Conservation (phyloP, 2,797 vertebrate genomes). For the Scarus forsteni region DNA sequence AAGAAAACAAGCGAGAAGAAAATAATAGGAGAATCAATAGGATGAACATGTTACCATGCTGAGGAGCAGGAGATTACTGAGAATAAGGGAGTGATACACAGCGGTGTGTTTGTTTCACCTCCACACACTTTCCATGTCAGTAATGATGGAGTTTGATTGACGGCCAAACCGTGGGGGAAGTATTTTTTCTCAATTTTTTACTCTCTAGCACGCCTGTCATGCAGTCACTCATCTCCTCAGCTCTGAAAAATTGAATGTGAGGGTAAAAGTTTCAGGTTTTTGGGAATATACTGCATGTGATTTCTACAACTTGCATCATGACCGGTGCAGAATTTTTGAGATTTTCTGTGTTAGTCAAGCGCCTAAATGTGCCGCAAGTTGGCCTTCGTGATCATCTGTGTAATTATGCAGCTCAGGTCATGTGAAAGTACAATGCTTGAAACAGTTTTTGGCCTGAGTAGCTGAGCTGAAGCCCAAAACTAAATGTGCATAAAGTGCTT, state of each 20-base stretch:
- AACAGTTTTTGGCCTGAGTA: neutral
- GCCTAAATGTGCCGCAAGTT: neutral
- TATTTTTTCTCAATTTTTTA: neutral
- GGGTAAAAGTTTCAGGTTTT: neutral
- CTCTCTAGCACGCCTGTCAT: slow-evolving; percentile 12
- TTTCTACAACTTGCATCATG: slow-evolving; percentile 44
- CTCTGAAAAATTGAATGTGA: neutral
- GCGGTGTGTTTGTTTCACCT: slow-evolving; percentile 20
- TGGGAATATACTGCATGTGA: neutral
- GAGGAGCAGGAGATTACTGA: slow-evolving; percentile 20
- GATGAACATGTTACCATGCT: slow-evolving; percentile 14
- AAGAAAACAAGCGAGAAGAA: neutral
- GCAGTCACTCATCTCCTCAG: slow-evolving; percentile 14
- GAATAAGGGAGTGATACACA: slow-evolving; percentile 26
- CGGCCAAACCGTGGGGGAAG: neutral
- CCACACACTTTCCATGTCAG: slow-evolving; percentile 1
- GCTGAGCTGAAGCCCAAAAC: neutral
- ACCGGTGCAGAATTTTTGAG: slow-evolving; percentile 2
- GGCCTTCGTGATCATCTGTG: neutral
- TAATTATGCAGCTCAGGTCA: neutral
- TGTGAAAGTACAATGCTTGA: slow-evolving; percentile 1
- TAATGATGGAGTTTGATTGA: slow-evolving; percentile 19
- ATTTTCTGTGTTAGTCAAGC: neutral
- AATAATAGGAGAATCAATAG: slow-evolving; percentile 2
- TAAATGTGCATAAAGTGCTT: neutral